phyloP scores from a whole-genome alignment of 2,113 vertebrate species.

The Pelobates fuscus region DNA sequence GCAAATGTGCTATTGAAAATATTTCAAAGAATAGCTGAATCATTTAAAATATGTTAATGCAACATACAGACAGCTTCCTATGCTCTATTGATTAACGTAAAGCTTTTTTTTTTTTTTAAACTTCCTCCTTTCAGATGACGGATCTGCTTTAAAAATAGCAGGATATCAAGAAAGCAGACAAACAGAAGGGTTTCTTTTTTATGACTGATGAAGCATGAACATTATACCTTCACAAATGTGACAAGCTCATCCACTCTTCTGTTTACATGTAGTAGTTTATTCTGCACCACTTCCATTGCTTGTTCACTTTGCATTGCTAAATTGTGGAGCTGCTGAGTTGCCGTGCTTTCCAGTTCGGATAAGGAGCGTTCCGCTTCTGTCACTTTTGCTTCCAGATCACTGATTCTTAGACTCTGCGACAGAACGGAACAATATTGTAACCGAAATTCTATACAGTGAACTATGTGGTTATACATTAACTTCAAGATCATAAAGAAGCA shows the following conservation, averaged over 20 bases:
- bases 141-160: too few relatives aligned
- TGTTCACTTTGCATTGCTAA: conserved; percentile 80
- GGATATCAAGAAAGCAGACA: too few relatives aligned
- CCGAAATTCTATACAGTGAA: too few relatives aligned
- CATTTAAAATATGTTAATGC: too few relatives aligned
- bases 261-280: conserved; percentile 68
- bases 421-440: background rate
- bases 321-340: conserved; percentile 76
- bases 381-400: conserved; percentile 70
- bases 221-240: conserved; percentile 81
- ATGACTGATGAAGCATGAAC: conserved; percentile 13
- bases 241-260: conserved; percentile 79
- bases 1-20: too few relatives aligned
- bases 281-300: conserved; percentile 76
- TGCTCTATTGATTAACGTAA: too few relatives aligned
- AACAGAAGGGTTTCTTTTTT: background rate
- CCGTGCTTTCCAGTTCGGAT: conserved; percentile 73
- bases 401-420: conserved; percentile 75
- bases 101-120: too few relatives aligned
- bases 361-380: conserved; percentile 71
- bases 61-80: too few relatives aligned
- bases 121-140: too few relatives aligned
- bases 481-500: too few relatives aligned
- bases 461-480: too few relatives aligned
- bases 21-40: too few relatives aligned